Evolutionary conservation across 92 coral and sea anemone species (phyloP), one percentile per base, ranked within the genome.

Genomic region (Phenganax marumi): DNA sequence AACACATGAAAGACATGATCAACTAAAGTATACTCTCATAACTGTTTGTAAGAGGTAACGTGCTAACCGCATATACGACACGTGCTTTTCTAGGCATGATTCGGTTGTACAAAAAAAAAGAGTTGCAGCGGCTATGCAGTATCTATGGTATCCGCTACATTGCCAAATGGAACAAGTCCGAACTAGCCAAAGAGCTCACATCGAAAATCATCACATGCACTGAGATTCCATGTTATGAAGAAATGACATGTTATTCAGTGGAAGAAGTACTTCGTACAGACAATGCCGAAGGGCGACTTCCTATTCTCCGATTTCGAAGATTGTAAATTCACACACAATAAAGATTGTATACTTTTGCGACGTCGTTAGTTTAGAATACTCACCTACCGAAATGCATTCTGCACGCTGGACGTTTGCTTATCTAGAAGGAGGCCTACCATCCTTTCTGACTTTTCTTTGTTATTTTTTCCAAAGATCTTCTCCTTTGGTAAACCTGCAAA

Each of bases 61-160:
- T n/a, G n/a, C n/a, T n/a, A n/a, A n/a, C n/a, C n/a, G n/a, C n/a
- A n/a, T n/a, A n/a, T n/a, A n/a, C n/a, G n/a, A n/a, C n/a, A n/a
- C n/a, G n/a, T n/a, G n/a, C n/a, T n/a, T n/a, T n/a, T n/a, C n/a
- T n/a, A n/a, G n/a, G n/a, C n/a, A 57, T 87, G 50, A 22, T 26
- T 25, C 64, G 17, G n/a, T 72, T 77, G n/a, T 87, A 77, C 77
- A 77, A 80, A 23, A 84, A 78, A 55, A 68, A 49, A 1, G 76
- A 87, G 77, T 22, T 87, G 13, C 46, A 76, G 53, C 52, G 55
- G 75, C 81, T 87, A 2, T 77, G 85, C 56, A 61, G 78, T 78
- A 82, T 85, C 6, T 87, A 87, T 54, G 90, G 84, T n/a, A 68
- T 68, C 43, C 47, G 58, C 13, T 50, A 49, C n/a, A 17, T 55